Evolutionary conservation across 2,113 vertebrate genomes (phyloP).

Genomic region (Callospermophilus lateralis): DNA sequence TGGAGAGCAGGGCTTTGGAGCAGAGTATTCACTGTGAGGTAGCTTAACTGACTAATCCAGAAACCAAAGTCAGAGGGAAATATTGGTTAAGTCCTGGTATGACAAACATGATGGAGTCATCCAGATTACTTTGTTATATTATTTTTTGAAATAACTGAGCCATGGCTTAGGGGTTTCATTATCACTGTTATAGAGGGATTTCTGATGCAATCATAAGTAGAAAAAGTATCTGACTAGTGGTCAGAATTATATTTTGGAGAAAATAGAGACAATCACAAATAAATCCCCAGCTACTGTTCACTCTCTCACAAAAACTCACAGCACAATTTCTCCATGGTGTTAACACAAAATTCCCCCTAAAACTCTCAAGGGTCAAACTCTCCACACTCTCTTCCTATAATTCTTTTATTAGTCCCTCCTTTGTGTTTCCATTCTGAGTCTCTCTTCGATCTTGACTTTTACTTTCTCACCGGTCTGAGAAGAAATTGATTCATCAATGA

Average conservation of each 20-base stretch:
- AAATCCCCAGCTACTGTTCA: not conserved
- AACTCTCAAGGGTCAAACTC: not conserved
- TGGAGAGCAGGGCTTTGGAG: not conserved
- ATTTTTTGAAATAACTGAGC: not conserved
- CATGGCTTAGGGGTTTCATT: not conserved
- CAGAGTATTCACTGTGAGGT: not conserved
- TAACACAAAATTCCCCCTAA: not conserved
- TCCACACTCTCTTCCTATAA: not conserved
- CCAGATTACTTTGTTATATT: not conserved
- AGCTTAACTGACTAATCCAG: not conserved
- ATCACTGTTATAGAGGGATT: not conserved
- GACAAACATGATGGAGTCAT: not conserved
- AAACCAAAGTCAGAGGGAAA: not conserved
- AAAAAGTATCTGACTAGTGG: not conserved
- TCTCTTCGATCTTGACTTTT: not conserved
- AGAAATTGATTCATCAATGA: not conserved
- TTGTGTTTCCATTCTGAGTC: not conserved
- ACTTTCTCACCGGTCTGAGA: not conserved
- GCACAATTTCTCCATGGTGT: too few species aligned
- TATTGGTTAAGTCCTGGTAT: not conserved
- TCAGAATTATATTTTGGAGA: not conserved
- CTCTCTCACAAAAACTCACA: not conserved
- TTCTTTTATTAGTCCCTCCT: not conserved
- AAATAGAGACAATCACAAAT: not conserved
- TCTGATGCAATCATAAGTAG: not conserved